Conservation (phyloP, 2,888 invertebrate genomes). For the Ichneumoninae sp. region DNA sequence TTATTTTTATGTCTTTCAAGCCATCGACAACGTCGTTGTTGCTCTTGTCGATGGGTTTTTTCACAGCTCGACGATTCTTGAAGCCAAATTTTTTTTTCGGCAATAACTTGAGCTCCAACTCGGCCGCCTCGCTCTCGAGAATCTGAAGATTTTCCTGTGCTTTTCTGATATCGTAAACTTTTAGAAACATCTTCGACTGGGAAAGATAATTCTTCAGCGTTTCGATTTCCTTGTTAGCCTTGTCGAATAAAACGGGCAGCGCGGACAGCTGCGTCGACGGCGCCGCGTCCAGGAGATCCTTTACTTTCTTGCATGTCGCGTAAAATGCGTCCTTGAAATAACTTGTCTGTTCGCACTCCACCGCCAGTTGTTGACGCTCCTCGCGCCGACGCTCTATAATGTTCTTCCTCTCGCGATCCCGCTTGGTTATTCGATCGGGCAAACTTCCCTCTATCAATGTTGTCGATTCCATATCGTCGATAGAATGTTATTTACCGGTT, state of each 20-base stretch:
- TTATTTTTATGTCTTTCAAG: slow-evolving; percentile 79
- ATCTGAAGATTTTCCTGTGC: slow-evolving; percentile 91
- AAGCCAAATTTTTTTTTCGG: slow-evolving; percentile 96
- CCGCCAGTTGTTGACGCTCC: slow-evolving; percentile 87
- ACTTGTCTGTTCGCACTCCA: slow-evolving; percentile 89
- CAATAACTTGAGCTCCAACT: slow-evolving; percentile 89
- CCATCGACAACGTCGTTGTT: slow-evolving; percentile 85
- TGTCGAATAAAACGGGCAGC: slow-evolving; percentile 88
- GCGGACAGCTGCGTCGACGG: slow-evolving; percentile 85
- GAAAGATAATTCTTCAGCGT: slow-evolving; percentile 92
- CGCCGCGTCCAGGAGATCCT: slow-evolving; percentile 86
- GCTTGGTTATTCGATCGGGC: slow-evolving; percentile 84
- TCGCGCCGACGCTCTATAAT: slow-evolving; percentile 88
- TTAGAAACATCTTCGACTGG: slow-evolving; percentile 91
- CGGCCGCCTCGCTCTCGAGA: slow-evolving; percentile 89
- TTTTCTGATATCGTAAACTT: slow-evolving; percentile 92
- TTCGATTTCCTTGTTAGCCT: slow-evolving; percentile 90
- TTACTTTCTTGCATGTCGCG: slow-evolving; percentile 88
- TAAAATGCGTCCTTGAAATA: slow-evolving; percentile 90
- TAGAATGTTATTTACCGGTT: slow-evolving; percentile 69
- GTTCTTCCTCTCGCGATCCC: slow-evolving; percentile 88
- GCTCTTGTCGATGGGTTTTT: slow-evolving; percentile 85
- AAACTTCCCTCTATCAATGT: slow-evolving; percentile 83
- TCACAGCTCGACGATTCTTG: slow-evolving; percentile 86
- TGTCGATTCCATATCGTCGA: slow-evolving; percentile 73